A percentile compares a stretch with the other conserved stretches of the same genome.
Evolutionary conservation across 2,797 vertebrate genomes (phyloP).

Genomic region (Hydrocynus forskahlii): DNA sequence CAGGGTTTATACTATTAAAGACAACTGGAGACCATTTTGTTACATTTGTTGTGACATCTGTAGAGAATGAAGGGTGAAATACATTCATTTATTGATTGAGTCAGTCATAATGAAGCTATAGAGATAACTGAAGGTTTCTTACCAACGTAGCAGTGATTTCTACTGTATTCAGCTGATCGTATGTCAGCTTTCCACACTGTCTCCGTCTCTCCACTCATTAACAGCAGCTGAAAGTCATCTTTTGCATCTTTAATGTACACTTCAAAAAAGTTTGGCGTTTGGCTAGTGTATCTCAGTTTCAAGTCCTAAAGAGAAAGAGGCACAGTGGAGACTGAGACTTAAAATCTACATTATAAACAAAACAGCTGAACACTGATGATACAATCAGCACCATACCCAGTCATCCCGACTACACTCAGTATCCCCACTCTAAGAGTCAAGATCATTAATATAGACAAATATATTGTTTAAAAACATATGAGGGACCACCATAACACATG

Average conservation of each 20-base stretch:
- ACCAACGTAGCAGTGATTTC: not conserved
- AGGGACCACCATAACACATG: too few relatives aligned
- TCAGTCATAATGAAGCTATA: not conserved
- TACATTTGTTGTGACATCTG: too few relatives aligned
- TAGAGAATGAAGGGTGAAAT: too few relatives aligned
- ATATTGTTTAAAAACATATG: too few relatives aligned
- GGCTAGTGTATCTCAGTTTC: not conserved
- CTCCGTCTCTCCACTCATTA: not conserved
- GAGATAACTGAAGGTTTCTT: not conserved
- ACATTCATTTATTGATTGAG: too few relatives aligned
- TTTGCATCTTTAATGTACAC: conserved; percentile 37
- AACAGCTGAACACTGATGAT: too few relatives aligned
- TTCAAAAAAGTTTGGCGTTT: conserved; percentile 44
- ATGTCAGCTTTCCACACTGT: conserved; percentile 43
- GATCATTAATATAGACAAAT: too few relatives aligned
- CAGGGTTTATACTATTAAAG: too few relatives aligned
- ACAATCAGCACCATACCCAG: too few relatives aligned
- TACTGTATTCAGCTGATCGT: not conserved
- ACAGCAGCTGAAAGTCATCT: not conserved
- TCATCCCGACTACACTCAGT: too few relatives aligned
- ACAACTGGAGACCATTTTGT: too few relatives aligned
- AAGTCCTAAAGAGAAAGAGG: not conserved
- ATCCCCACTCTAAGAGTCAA: too few relatives aligned
- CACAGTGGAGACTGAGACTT: not conserved
- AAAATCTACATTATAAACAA: not conserved